Evolutionary conservation across 2,113 vertebrate genomes (phyloP).

Genomic region (Saccopteryx bilineata): DNA sequence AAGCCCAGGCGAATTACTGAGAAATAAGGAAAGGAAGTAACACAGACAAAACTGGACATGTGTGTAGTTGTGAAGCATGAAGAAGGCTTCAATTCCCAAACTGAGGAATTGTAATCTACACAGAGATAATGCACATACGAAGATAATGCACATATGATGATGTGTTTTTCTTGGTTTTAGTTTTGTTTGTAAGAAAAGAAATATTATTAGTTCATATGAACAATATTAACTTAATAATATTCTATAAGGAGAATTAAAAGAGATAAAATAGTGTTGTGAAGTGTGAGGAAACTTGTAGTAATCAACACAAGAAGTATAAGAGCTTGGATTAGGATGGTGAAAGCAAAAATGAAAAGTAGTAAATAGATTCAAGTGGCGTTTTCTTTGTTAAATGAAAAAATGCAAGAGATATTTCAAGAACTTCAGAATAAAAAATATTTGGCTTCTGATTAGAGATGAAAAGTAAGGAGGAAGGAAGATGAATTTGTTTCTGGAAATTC

Average conservation of each 20-base stretch:
- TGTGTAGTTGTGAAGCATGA: not conserved
- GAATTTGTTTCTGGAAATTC: slow-evolving; percentile 25
- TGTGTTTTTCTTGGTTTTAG: not conserved
- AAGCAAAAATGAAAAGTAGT: not conserved
- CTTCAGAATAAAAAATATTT: not conserved
- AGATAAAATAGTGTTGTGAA: not conserved
- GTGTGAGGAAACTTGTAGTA: not conserved
- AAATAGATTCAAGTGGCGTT: not conserved
- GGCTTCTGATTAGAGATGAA: not conserved
- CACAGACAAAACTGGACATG: not conserved
- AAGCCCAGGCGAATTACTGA: not conserved
- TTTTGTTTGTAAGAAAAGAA: slow-evolving; percentile 37
- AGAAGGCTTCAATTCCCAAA: not conserved
- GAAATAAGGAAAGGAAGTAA: not conserved
- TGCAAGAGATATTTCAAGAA: not conserved
- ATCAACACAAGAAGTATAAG: not conserved
- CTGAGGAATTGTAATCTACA: not conserved
- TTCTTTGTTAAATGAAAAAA: not conserved
- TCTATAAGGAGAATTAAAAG: not conserved
- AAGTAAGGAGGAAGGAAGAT: not conserved
- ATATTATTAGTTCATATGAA: not conserved
- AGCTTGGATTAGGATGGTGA: not conserved
- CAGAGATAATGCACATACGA: not conserved
- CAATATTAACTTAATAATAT: not conserved
- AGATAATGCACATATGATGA: not conserved